These are phyloP conservation scores for Mycteria americana DNA, from an alignment of 2,797 vertebrate genomes.

Conservation along the genomic window DNA sequence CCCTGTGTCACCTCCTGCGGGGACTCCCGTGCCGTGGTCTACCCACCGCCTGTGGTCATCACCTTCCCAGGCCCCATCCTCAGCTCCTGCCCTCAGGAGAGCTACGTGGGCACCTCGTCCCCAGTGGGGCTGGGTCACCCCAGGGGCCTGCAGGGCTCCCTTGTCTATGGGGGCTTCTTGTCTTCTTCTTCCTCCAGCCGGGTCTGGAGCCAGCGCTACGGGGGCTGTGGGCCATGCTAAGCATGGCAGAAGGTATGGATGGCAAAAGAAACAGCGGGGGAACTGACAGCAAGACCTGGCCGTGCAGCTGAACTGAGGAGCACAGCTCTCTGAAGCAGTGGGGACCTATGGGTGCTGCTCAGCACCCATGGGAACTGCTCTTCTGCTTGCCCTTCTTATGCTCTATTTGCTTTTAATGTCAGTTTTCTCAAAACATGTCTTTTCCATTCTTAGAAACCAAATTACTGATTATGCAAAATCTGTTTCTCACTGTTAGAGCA, in stretches of 20 bases:
- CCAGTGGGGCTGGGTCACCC: not conserved
- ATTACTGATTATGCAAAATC: not conserved
- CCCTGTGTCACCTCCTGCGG: conserved; percentile 2
- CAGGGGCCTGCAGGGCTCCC: not conserved
- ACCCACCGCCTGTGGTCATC: not conserved
- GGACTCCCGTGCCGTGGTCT: not conserved
- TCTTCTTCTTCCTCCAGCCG: not conserved
- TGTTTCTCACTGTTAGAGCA: not conserved
- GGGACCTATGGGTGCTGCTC: not conserved
- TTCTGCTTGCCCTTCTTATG: not conserved
- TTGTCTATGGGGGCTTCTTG: not conserved
- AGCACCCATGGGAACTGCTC: not conserved
- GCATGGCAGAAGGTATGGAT: not conserved
- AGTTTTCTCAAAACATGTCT: not conserved
- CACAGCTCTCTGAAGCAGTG: not conserved
- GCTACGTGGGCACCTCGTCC: not conserved
- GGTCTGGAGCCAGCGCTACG: not conserved
- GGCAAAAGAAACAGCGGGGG: not conserved
- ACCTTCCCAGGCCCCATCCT: conserved; percentile 43
- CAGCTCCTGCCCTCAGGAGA: conserved; percentile 45
- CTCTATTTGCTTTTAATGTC: not conserved
- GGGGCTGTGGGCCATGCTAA: not conserved
- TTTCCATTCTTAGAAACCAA: not conserved
- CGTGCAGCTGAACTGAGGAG: not conserved
- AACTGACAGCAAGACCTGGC: not conserved